phyloP scores from a whole-genome alignment of 2,888 invertebrate species.

The Conops quadrifasciatus region DNA sequence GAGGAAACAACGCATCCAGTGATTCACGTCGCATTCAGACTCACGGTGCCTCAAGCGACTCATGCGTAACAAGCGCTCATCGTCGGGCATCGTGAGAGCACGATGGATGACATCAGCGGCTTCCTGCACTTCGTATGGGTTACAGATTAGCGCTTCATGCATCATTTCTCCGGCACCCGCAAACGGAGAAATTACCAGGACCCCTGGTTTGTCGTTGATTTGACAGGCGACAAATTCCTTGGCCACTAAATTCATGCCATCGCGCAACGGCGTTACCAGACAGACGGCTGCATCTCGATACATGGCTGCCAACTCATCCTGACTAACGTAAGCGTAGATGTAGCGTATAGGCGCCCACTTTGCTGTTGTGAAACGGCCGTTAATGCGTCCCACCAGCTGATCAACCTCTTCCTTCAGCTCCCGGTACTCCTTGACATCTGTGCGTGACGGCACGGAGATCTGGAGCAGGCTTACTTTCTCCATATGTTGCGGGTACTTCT shows the following conservation, averaged over 20 bases:
- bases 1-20: constrained; percentile 89
- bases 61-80: constrained; percentile 86
- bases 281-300: constrained; percentile 89
- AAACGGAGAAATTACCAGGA: constrained; percentile 88
- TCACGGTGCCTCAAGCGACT: constrained; percentile 83
- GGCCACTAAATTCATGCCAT: constrained; percentile 92
- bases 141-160: constrained; percentile 90
- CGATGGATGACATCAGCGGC: constrained; percentile 88
- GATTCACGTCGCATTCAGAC: constrained; percentile 83
- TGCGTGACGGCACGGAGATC: constrained; percentile 87
- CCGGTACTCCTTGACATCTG: constrained; percentile 89
- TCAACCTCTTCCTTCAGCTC: constrained; percentile 91
- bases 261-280: constrained; percentile 85
- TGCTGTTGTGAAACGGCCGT: constrained; percentile 87
- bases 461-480: constrained; percentile 84
- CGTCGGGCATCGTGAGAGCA: constrained; percentile 89
- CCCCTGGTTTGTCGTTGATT: constrained; percentile 85
- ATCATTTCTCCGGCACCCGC: constrained; percentile 94
- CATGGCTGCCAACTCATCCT: constrained; percentile 85
- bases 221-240: constrained; percentile 94
- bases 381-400: constrained; percentile 84
- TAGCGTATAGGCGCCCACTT: constrained; percentile 91
- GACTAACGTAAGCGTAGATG: constrained; percentile 87
- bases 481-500: constrained; percentile 85
- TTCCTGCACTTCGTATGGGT: constrained; percentile 88